Evolutionary conservation across 2,888 invertebrate species (phyloP), one percentile per base, ranked within the genome.

Genomic region (Microctonus brassicae): DNA sequence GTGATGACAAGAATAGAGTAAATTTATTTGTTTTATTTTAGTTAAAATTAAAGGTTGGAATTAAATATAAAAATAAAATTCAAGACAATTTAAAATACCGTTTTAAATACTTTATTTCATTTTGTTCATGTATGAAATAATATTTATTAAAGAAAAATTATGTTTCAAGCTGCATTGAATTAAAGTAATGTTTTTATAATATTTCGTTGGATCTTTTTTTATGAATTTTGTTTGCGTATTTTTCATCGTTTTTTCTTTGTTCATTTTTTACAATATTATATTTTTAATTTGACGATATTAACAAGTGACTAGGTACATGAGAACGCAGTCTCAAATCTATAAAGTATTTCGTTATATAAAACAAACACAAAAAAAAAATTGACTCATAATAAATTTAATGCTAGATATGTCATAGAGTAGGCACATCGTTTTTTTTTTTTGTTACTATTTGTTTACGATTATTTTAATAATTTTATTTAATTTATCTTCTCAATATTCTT

Each of bases 221-320:
- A 78, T 80, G 82, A 74, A 80, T 78, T 39, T 39, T n/a, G n/a
- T 39, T 58, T 22, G 47, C 64, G 33, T 52, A 47, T 58, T 52
- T 61, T 67, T 60, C 47, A 29, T 67, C 42, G 39, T 55, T 62
- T 52, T 61, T 67, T 62, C 42, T 34, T 33, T n/a, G n/a, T n/a
- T n/a, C n/a, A n/a, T n/a, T n/a, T n/a, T n/a, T n/a, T n/a, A n/a
- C n/a, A n/a, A 62, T 52, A 69, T 62, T 69, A 69, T 53, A 53
- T 26, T 64, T 62, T 68, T 63, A 57, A 47, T 73, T 68, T 62
- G 75, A 78, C 77, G 78, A 79, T 82, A 82, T 80, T 83, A 84
- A 83, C 81, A 82, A 86, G 83, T 87, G 87, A 87, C 87, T 87
- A 87, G 87, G 84, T 83, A 13, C 82, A 82, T 82, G 83, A 83